These are phyloP conservation scores for Podiceps cristatus DNA, from an alignment of 2,113 vertebrate genomes.

Conservation along the genomic window DNA sequence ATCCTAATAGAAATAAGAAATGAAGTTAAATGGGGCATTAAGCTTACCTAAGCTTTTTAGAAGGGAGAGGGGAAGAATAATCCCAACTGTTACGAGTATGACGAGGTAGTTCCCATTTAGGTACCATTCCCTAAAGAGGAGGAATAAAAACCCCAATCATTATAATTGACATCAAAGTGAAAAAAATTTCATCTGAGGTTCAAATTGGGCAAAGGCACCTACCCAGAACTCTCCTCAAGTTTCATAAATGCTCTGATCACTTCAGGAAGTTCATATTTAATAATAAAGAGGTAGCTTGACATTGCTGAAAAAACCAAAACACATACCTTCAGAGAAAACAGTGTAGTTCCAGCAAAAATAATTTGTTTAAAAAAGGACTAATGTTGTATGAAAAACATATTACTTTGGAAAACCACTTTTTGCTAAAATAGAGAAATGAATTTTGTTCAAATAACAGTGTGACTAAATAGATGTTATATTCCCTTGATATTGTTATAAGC, in stretches of 20 bases:
- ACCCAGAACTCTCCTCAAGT: conserved; percentile 91
- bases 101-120: conserved; percentile 95
- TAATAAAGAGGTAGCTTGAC: conserved; percentile 99
- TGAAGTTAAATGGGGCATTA: not conserved
- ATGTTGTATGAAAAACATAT: not conserved
- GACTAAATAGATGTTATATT: not conserved
- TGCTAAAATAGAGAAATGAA: not conserved
- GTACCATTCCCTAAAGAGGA: conserved; percentile 90
- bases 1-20: not conserved
- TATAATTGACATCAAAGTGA: not conserved
- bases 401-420: not conserved
- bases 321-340: not conserved
- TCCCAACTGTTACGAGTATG: conserved; percentile 88
- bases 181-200: not conserved
- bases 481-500: not conserved
- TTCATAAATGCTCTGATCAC: conserved; percentile 91
- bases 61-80: conserved; percentile 94
- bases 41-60: conserved; percentile 93
- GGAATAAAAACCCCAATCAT: not conserved
- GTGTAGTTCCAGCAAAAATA: not conserved
- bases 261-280: conserved; percentile 98
- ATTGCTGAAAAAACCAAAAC: conserved; percentile 85
- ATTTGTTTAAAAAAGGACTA: not conserved
- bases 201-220: conserved; percentile 34
- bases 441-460: not conserved